Conservation (phyloP, 1,140 invertebrate genomes). For the Leptinotarsa defecta region DNA sequence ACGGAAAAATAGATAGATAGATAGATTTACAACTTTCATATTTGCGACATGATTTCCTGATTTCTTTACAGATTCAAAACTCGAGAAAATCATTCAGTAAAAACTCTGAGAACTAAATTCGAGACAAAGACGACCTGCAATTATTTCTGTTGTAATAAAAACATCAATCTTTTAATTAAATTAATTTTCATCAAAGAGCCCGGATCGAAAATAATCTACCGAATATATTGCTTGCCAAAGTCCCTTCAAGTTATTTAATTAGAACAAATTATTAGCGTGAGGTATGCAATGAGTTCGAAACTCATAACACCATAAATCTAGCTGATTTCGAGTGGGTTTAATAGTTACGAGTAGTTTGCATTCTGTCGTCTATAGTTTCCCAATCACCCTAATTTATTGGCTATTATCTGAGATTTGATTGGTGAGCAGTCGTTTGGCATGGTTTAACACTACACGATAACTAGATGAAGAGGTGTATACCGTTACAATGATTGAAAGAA, state of each 20-base stretch:
- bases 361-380: constrained; percentile 2
- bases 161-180: too few relatives aligned
- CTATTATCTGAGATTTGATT: background rate
- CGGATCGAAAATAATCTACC: background rate
- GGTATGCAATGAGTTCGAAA: background rate
- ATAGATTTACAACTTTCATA: too few relatives aligned
- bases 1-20: too few relatives aligned
- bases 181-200: background rate
- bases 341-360: constrained; percentile 8
- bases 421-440: background rate
- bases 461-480: background rate
- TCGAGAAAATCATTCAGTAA: too few relatives aligned
- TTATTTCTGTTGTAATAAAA: too few relatives aligned
- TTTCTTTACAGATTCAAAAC: too few relatives aligned
- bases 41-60: too few relatives aligned
- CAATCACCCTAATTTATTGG: constrained; percentile 8
- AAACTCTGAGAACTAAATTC: too few relatives aligned
- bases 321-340: background rate
- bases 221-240: background rate
- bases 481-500: background rate
- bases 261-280: background rate
- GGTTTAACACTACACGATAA: background rate
- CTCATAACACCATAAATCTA: background rate
- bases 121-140: too few relatives aligned
- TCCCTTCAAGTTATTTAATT: constrained; percentile 3